A percentile compares a stretch with the other conserved stretches of the same genome.
Conservation (phyloP, 1,140 invertebrate genomes). For the Rhizoglyphus robini region DNA sequence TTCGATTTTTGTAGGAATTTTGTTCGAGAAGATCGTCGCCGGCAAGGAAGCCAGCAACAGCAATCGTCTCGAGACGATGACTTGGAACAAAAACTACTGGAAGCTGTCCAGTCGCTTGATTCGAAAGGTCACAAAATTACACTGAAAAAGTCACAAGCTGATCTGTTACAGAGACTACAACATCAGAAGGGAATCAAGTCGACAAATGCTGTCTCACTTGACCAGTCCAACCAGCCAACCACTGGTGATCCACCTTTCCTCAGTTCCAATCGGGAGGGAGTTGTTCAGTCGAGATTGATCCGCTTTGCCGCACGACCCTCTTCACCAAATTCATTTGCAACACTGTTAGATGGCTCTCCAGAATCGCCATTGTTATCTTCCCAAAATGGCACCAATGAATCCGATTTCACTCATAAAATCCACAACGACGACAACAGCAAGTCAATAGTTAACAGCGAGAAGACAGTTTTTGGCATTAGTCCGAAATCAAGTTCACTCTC, state of each 20-base stretch:
- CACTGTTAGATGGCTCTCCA: neutral
- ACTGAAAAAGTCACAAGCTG: constrained; percentile 11
- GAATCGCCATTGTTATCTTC: constrained; percentile 26
- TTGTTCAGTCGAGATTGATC: constrained; percentile 5
- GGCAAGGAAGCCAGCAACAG: neutral
- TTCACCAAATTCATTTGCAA: neutral
- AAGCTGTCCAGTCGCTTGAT: neutral
- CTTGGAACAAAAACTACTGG: neutral
- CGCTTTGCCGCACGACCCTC: too few species aligned
- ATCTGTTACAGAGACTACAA: constrained; percentile 1
- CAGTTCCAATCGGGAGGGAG: constrained; percentile 12
- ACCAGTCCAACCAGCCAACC: neutral
- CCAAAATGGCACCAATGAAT: neutral
- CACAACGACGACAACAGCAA: neutral
- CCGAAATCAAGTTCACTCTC: constrained; percentile 20
- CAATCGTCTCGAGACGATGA: neutral
- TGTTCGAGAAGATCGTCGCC: constrained; percentile 11
- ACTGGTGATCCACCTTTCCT: too few species aligned
- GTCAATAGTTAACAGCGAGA: neutral
- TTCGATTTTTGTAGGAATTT: constrained; percentile 15
- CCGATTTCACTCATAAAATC: neutral
- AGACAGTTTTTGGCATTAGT: constrained; percentile 18
- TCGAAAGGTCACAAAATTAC: neutral
- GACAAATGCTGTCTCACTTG: neutral
- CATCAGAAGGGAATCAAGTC: constrained; percentile 1